Conservation (phyloP, 2,113 vertebrate species). For the Clarias gariepinus region DNA sequence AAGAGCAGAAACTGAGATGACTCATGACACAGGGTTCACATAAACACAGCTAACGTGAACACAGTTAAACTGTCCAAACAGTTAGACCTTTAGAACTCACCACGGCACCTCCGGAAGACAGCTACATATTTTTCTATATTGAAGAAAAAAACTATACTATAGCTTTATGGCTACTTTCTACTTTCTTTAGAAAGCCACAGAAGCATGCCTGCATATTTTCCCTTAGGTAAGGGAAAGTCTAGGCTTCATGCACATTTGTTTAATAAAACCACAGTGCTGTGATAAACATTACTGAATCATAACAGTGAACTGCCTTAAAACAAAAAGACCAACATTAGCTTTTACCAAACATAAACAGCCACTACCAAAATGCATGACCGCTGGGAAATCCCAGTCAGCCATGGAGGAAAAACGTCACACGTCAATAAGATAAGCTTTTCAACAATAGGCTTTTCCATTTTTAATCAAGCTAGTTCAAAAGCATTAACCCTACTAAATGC, state of each 20-base stretch:
- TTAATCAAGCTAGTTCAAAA: not conserved
- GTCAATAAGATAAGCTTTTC: not conserved
- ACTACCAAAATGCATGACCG: not conserved
- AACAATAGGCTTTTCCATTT: not conserved
- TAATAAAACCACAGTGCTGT: not conserved
- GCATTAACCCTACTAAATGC: not conserved
- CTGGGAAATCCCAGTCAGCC: not conserved
- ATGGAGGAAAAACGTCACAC: not conserved
- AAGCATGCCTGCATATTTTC: not conserved
- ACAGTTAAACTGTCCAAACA: slow-evolving; percentile 2
- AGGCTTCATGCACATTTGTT: not conserved
- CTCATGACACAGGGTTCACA: not conserved
- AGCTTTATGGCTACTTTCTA: not conserved
- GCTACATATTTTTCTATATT: not conserved
- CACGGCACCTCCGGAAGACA: not conserved
- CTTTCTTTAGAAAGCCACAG: not conserved
- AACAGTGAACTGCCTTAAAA: not conserved
- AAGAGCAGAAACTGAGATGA: not conserved
- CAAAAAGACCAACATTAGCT: not conserved
- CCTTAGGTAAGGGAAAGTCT: not conserved
- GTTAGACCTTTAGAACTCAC: not conserved
- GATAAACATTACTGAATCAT: not conserved
- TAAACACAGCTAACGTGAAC: not conserved
- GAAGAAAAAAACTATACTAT: not conserved
- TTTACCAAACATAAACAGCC: not conserved